These are phyloP conservation scores for Myiotriccus ornatus DNA, from an alignment of 2,797 vertebrate genomes.

Conservation along the genomic window DNA sequence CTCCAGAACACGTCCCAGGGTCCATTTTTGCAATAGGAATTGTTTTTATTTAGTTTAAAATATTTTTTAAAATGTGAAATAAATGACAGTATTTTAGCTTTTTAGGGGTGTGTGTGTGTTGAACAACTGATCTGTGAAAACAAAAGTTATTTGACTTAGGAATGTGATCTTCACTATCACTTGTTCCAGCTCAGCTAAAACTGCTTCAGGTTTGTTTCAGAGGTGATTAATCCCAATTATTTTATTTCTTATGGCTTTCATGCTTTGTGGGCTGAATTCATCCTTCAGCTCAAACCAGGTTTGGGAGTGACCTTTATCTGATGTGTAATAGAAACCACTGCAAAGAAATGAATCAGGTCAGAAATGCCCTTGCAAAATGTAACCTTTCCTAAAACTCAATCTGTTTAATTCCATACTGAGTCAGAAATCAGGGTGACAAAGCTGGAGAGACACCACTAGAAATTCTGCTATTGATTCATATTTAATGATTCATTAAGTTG, in stretches of 20 bases:
- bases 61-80: not conserved
- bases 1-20: not conserved
- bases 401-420: not conserved
- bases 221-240: not conserved
- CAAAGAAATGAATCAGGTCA: not conserved
- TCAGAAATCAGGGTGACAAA: not conserved
- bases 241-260: not conserved
- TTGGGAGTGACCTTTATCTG: not conserved
- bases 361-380: not conserved
- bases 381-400: conserved; percentile 7
- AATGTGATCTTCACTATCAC: not conserved
- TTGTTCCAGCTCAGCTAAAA: not conserved
- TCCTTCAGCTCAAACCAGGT: not conserved
- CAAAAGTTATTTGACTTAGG: not conserved
- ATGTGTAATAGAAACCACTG: not conserved
- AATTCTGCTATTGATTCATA: not conserved
- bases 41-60: not conserved
- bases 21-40: not conserved
- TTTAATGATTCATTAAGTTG: not conserved
- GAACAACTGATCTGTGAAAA: not conserved
- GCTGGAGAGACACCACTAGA: not conserved
- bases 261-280: not conserved
- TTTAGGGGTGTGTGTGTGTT: not conserved
- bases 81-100: not conserved
- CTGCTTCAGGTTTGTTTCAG: not conserved